Conservation (phyloP, 2,797 vertebrate genomes). For the Acanthiza pusilla region DNA sequence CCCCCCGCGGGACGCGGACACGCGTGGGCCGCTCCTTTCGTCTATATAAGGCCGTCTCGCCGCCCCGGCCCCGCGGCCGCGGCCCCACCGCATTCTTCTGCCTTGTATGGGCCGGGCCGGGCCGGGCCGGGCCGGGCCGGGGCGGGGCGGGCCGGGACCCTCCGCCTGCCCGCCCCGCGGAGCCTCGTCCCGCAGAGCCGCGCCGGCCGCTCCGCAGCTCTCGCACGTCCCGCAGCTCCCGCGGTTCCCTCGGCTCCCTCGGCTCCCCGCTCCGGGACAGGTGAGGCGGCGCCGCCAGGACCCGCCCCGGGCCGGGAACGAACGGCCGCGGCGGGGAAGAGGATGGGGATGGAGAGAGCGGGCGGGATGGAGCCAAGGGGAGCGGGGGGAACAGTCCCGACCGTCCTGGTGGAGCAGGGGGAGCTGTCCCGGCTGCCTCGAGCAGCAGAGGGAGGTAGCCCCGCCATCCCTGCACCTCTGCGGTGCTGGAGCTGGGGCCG, state of each 20-base stretch:
- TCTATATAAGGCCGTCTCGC: conserved; percentile 40
- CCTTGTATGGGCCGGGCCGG: conserved; percentile 60
- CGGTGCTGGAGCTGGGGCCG: not conserved
- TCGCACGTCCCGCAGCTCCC: not conserved
- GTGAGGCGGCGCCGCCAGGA: not conserved
- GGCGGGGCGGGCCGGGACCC: not conserved
- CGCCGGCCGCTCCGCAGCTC: not conserved
- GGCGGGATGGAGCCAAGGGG: not conserved
- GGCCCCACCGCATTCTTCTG: conserved; percentile 53
- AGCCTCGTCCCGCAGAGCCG: not conserved
- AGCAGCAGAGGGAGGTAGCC: not conserved
- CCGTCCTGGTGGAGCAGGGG: not conserved
- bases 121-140: not conserved
- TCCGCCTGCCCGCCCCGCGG: not conserved
- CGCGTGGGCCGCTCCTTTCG: not conserved
- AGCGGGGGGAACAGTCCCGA: not conserved
- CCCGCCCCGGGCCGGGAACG: not conserved
- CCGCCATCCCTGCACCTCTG: not conserved
- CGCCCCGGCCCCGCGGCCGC: not conserved
- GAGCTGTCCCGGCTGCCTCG: not conserved
- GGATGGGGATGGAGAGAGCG: too few relatives aligned
- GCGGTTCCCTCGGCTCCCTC: not conserved
- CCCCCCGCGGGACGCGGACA: not conserved
- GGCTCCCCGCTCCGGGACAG: not conserved
- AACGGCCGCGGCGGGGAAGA: not conserved